These are phyloP conservation scores for Mythimna loreyi DNA, from an alignment of 2,888 invertebrate genomes.

Conservation along the genomic window DNA sequence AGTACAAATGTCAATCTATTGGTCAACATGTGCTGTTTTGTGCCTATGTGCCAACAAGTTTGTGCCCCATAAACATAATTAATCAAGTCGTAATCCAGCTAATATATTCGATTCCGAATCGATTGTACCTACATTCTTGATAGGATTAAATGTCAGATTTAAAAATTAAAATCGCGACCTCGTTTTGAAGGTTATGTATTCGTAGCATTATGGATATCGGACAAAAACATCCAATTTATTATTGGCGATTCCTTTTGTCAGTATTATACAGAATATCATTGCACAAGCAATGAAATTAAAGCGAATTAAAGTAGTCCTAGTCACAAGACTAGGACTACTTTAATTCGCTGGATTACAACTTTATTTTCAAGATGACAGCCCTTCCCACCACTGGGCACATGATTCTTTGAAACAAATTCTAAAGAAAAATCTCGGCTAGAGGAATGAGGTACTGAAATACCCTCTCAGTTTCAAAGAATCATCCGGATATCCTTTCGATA, in stretches of 20 bases:
- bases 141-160: constrained; percentile 50
- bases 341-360: not conserved
- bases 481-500: too few relatives aligned
- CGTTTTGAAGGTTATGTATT: constrained; percentile 27
- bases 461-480: too few relatives aligned
- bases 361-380: not conserved
- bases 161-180: constrained; percentile 47
- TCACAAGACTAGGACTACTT: too few relatives aligned
- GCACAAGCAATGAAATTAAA: too few relatives aligned
- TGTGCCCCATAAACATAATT: constrained; percentile 34
- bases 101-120: constrained; percentile 51
- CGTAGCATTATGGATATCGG: constrained; percentile 4
- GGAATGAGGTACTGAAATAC: too few relatives aligned
- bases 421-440: too few relatives aligned
- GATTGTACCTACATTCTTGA: constrained; percentile 46
- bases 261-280: too few relatives aligned
- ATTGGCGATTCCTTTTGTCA: not conserved
- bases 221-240: constrained; percentile 1
- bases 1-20: constrained; percentile 57
- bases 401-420: too few relatives aligned
- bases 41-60: constrained; percentile 40
- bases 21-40: constrained; percentile 49
- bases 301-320: too few relatives aligned
- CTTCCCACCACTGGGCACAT: not conserved
- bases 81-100: constrained; percentile 37